Percentiles rank a stretch among this genome's conserved stretches.
Evolutionary conservation across 2,113 vertebrate species (phyloP).

Genomic region (Cyprinus carpio): DNA sequence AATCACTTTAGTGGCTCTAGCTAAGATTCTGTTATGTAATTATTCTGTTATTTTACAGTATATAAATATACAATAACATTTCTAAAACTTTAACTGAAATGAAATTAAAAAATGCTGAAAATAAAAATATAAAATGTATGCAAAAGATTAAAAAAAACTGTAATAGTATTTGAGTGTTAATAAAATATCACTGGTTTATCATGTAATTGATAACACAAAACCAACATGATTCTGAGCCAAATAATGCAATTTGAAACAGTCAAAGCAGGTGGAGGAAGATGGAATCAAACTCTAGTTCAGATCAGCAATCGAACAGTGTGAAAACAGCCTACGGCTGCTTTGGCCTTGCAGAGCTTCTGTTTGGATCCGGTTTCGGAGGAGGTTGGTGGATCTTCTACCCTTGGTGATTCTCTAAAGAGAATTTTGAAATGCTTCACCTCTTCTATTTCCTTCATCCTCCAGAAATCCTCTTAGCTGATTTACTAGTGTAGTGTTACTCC

Average conservation of each 20-base stretch:
- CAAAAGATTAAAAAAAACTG: no score
- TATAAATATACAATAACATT: background rate
- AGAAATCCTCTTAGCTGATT: background rate
- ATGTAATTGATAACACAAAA: background rate
- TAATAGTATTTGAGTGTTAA: no score
- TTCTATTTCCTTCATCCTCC: background rate
- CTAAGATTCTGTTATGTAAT: no score
- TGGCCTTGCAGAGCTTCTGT: background rate
- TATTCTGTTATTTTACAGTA: background rate
- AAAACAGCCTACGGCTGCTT: constrained; percentile 2
- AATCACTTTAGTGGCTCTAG: background rate
- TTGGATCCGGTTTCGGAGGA: background rate
- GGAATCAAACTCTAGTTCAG: background rate
- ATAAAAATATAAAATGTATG: no score
- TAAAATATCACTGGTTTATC: background rate
- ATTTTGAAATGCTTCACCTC: background rate
- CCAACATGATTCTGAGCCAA: background rate
- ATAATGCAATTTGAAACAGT: background rate
- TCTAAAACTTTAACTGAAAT: background rate
- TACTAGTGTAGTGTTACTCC: background rate
- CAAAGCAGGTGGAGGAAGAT: background rate
- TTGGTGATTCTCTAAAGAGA: background rate
- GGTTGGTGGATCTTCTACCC: background rate
- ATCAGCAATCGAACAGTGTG: background rate
- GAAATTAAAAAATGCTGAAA: no score